These are phyloP conservation scores for Trachemys scripta DNA, from an alignment of 2,113 vertebrate genomes.

Conservation along the genomic window DNA sequence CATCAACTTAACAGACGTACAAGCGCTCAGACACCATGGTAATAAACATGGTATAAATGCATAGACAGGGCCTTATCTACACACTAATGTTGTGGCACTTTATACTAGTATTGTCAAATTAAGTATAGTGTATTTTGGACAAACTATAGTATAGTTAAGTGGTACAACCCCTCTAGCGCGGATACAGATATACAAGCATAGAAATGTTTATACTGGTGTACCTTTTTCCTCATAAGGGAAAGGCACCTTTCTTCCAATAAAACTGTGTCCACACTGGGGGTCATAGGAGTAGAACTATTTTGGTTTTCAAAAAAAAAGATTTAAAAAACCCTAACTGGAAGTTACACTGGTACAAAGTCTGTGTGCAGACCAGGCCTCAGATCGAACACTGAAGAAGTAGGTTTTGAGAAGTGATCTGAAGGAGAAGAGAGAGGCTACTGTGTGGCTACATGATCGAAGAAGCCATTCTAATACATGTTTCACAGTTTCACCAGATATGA, in stretches of 20 bases:
- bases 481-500: neutral
- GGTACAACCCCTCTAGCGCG: no score
- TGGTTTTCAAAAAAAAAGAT: neutral
- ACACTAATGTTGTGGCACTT: neutral
- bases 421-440: neutral
- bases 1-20: no score
- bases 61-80: neutral
- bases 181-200: no score
- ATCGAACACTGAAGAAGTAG: neutral
- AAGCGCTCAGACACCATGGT: neutral
- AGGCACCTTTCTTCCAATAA: no score
- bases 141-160: no score
- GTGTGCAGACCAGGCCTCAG: neutral
- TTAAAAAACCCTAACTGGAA: neutral
- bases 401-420: neutral
- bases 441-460: neutral
- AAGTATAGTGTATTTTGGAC: no score
- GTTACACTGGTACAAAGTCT: neutral
- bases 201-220: no score
- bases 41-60: neutral
- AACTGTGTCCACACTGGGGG: no score
- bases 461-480: neutral
- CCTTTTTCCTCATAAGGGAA: no score
- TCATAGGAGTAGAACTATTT: no score
- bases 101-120: neutral